Base-by-base conservation (phyloP, 2,888 invertebrate species). In the Tortrix viridana region DNA sequence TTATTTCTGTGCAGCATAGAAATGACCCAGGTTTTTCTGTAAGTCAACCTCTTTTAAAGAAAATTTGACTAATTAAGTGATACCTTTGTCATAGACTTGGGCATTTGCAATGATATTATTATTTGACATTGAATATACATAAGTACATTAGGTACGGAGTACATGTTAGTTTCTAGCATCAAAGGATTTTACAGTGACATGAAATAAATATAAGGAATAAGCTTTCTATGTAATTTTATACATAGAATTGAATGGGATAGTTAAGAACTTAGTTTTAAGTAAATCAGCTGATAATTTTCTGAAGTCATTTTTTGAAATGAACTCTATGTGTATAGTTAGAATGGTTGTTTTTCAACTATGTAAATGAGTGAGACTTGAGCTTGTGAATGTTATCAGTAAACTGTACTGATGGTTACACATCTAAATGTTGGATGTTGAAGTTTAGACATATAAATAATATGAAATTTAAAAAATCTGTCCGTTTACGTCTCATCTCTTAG, bases 171-270 rank as follows among this genome's bases (percentile, higher is more conserved):
- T 41, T 14, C 32, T 41, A 38, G 16, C n/a, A 41, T 53, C 38
- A 19, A 62, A 46, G 16, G 41, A 52, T 57, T 18, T 38, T 26
- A 56, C 50, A 50, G 56, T 52, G 38, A 52, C 56, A 48, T 41
- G 50, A 50, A 46, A 19, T 62, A 50, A 56, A 57, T 57, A 57
- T 57, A 56, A 61, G 22, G 26, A 20, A 20, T 44, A 50, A 62
- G 50, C 38, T 62, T 56, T 50, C 32, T 57, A 62, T 62, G 56
- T 62, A 62, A 62, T 56, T 62, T 62, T 62, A 57, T 62, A 62
- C 50, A 62, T 56, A 41, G 41, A 20, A 9, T 6, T 7, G 44
- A 62, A 52, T 52, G 56, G 62, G 62, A 57, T 56, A 62, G 46
- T 62, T 62, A 56, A 55, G 60, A 54, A 37, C 5, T 16, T 60